phyloP scores from a whole-genome alignment of 2,797 vertebrate genomes.

The Bothrops alternatus region DNA sequence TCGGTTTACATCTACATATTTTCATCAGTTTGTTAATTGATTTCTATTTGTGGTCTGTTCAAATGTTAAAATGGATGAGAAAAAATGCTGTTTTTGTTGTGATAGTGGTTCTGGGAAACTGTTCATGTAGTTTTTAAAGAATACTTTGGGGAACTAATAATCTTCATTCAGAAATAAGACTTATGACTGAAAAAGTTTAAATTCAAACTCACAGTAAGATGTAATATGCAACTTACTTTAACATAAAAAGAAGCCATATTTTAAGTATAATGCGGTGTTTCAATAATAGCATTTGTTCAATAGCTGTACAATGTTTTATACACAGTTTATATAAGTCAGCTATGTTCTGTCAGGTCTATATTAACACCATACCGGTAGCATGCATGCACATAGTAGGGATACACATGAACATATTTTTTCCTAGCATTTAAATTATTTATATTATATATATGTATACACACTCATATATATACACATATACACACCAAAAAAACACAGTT shows the following conservation, averaged over 20 bases:
- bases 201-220: not conserved
- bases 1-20: no score
- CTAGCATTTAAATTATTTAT: constrained; percentile 11
- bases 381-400: not conserved
- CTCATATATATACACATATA: no score
- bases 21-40: not conserved
- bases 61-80: not conserved
- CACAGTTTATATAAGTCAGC: not conserved
- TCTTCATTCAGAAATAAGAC: not conserved
- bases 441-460: not conserved
- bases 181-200: not conserved
- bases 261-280: not conserved
- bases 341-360: not conserved
- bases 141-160: not conserved
- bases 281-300: not conserved
- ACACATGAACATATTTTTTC: constrained; percentile 14
- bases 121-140: not conserved
- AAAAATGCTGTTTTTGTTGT: not conserved
- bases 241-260: not conserved
- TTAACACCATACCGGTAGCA: rapidly evolving
- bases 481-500: not conserved
- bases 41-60: not conserved
- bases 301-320: not conserved
- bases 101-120: not conserved
- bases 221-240: not conserved